Evolutionary conservation across 2,797 vertebrate genomes (phyloP).

Genomic region (Scleropages formosus): DNA sequence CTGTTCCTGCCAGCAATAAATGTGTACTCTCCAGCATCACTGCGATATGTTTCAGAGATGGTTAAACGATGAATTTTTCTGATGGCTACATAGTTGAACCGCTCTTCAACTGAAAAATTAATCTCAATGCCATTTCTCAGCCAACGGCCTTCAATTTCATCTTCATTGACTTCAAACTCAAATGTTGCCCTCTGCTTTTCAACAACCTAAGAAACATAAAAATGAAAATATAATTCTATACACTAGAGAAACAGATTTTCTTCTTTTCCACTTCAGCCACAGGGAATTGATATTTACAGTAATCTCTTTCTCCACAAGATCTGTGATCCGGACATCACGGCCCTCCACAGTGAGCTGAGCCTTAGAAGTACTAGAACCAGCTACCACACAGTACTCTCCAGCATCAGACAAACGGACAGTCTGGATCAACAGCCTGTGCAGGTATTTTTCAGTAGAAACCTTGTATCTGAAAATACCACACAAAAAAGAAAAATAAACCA

Average conservation of each 20-base stretch:
- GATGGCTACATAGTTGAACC: slow-evolving; percentile 75
- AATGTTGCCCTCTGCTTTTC: slow-evolving; percentile 80
- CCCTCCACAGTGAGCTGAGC: slow-evolving; percentile 88
- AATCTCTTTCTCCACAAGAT: slow-evolving; percentile 62
- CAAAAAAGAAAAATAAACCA: slow-evolving; percentile 1
- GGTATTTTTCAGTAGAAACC: slow-evolving; percentile 82
- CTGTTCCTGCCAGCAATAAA: slow-evolving; percentile 81
- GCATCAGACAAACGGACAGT: slow-evolving; percentile 86
- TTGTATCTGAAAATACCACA: slow-evolving; percentile 65
- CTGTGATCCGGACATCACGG: slow-evolving; percentile 78
- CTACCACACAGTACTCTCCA: slow-evolving; percentile 90
- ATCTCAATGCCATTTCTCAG: slow-evolving; percentile 82
- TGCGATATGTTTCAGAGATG: slow-evolving; percentile 78
- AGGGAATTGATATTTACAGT: slow-evolving; percentile 52
- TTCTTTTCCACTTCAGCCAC: background rate
- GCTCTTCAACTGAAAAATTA: slow-evolving; percentile 77
- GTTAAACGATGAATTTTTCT: slow-evolving; percentile 78
- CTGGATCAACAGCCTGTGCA: slow-evolving; percentile 90
- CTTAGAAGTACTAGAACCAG: slow-evolving; percentile 87
- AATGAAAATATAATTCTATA: slow-evolving; percentile 3
- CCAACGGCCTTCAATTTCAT: slow-evolving; percentile 82
- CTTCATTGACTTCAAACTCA: slow-evolving; percentile 86
- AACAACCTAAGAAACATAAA: slow-evolving; percentile 65
- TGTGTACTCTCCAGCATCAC: slow-evolving; percentile 81
- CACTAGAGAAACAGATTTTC: background rate